Evolutionary conservation across 1,140 invertebrate species (phyloP).

Genomic region (Oreohelix idahoensis): DNA sequence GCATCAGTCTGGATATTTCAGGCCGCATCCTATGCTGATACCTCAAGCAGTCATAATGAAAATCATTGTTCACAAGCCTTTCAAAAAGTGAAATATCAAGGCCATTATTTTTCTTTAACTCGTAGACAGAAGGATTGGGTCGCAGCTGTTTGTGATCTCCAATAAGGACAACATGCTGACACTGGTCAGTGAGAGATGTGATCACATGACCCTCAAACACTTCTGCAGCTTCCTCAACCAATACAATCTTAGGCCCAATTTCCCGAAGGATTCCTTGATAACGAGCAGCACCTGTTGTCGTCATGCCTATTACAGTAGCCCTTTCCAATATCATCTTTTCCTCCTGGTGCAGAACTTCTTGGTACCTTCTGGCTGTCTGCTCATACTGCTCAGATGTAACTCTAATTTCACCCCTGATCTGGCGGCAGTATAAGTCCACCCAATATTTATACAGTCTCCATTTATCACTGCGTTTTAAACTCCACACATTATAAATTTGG

Average conservation of each 20-base stretch:
- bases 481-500: slow-evolving; percentile 58
- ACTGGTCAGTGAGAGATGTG: slow-evolving; percentile 76
- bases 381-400: slow-evolving; percentile 41
- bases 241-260: slow-evolving; percentile 62
- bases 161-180: slow-evolving; percentile 80
- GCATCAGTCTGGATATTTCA: slow-evolving; percentile 69
- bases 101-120: slow-evolving; percentile 66
- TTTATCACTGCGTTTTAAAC: slow-evolving; percentile 55
- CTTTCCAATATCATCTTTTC: slow-evolving; percentile 65
- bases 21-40: slow-evolving; percentile 74
- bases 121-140: slow-evolving; percentile 71
- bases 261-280: slow-evolving; percentile 58
- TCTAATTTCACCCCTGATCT: slow-evolving; percentile 46
- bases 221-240: slow-evolving; percentile 74
- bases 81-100: slow-evolving; percentile 74
- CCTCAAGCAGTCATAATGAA: slow-evolving; percentile 65
- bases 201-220: slow-evolving; percentile 63
- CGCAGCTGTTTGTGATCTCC: slow-evolving; percentile 74
- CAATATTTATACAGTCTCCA: slow-evolving; percentile 71
- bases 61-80: slow-evolving; percentile 68
- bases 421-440: slow-evolving; percentile 53
- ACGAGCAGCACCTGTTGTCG: slow-evolving; percentile 69
- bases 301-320: slow-evolving; percentile 70
- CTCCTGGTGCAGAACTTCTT: slow-evolving; percentile 57
- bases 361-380: slow-evolving; percentile 43